Conservation (phyloP, 92 coral and sea anemone genomes). For the Umimayanthus chanpuru region DNA sequence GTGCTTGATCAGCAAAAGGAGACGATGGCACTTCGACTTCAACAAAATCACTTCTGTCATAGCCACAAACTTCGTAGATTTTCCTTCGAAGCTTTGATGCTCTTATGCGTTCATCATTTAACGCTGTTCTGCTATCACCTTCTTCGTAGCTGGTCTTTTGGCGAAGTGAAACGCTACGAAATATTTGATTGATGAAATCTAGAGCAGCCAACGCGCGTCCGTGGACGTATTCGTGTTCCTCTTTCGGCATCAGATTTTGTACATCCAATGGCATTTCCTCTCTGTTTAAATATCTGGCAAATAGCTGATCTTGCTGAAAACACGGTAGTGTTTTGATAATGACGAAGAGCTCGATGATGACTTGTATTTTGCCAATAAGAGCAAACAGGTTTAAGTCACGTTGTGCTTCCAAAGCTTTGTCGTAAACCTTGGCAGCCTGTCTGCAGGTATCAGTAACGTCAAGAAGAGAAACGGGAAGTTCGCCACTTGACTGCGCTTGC, state of each 20-base stretch:
- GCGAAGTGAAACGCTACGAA: conserved; percentile 55
- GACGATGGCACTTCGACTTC: conserved; percentile 18
- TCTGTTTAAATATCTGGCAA: conserved; percentile 40
- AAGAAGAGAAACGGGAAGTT: background rate
- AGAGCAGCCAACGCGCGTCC: conserved; percentile 27
- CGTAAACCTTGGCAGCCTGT: conserved; percentile 54
- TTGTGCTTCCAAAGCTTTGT: conserved; percentile 46
- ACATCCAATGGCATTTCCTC: conserved; percentile 47
- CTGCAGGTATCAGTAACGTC: conserved; percentile 28
- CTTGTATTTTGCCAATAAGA: conserved; percentile 70
- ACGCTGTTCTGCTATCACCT: conserved; percentile 25
- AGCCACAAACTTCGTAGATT: conserved; percentile 54
- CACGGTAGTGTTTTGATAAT: conserved; percentile 54
- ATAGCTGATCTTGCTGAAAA: conserved; percentile 38
- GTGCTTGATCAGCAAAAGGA: background rate
- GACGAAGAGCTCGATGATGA: conserved; percentile 54
- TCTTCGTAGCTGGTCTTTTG: conserved; percentile 54
- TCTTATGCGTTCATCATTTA: conserved; percentile 59
- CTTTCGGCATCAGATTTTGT: conserved; percentile 27
- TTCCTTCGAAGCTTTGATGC: conserved; percentile 56
- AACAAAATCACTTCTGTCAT: conserved; percentile 45
- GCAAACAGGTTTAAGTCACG: conserved; percentile 45
- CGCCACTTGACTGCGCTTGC: conserved; percentile 4
- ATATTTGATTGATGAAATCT: conserved; percentile 50
- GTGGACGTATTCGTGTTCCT: conserved; percentile 50